Conservation (phyloP, 2,888 invertebrate species). For the Pegoplata infirma region DNA sequence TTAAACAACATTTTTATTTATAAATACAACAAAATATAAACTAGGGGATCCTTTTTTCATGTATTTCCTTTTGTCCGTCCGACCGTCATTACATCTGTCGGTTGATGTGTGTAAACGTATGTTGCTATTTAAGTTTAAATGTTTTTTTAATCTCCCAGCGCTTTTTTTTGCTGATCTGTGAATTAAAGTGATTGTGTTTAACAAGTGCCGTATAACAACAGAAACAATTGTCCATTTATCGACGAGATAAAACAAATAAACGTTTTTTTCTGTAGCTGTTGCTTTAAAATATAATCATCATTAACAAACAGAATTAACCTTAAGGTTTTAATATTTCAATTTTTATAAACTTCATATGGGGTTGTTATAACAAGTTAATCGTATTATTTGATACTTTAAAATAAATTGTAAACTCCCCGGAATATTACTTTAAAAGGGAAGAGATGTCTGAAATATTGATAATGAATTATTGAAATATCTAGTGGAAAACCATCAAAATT, state of each 20-base stretch:
- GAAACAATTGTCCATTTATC: slow-evolving; percentile 60
- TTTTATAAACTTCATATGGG: not conserved
- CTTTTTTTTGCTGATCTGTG: slow-evolving; percentile 25
- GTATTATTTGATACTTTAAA: too few species aligned
- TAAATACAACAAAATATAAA: slow-evolving; percentile 16
- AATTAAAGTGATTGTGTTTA: slow-evolving; percentile 47
- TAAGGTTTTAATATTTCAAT: not conserved
- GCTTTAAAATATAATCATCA: slow-evolving; percentile 1
- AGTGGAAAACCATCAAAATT: too few species aligned
- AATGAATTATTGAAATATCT: too few species aligned
- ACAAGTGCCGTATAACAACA: slow-evolving; percentile 53
- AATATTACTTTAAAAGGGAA: too few species aligned
- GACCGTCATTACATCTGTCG: too few species aligned
- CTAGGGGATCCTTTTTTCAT: slow-evolving; percentile 5
- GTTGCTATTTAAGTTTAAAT: slow-evolving; percentile 25
- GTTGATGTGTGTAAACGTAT: not conserved
- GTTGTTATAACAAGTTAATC: too few species aligned
- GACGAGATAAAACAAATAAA: slow-evolving; percentile 58
- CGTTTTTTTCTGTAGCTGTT: slow-evolving; percentile 1
- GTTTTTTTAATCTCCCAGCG: slow-evolving; percentile 42
- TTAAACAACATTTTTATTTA: slow-evolving; percentile 7
- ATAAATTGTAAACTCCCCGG: too few species aligned
- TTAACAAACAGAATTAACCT: slow-evolving; percentile 35
- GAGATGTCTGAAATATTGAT: too few species aligned
- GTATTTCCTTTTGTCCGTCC: not conserved